Evolutionary conservation across 2,797 vertebrate genomes (phyloP).

Genomic region (Sebastes vulpes): DNA sequence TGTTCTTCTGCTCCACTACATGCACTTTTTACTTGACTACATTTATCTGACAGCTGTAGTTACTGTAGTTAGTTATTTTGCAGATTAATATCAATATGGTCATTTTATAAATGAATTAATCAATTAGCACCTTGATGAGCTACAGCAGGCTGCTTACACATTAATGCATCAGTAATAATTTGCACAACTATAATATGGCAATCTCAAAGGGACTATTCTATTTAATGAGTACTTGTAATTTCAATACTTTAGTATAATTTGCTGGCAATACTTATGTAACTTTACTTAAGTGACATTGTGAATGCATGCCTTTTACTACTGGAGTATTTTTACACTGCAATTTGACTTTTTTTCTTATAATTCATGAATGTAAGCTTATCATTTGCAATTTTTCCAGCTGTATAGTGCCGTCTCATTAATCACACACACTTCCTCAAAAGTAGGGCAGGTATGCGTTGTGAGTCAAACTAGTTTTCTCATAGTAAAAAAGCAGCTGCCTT

Average conservation of each 20-base stretch:
- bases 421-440: conserved; percentile 11
- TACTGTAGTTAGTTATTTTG: background rate
- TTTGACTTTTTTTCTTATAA: background rate
- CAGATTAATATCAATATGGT: background rate
- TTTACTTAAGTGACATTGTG: too few species aligned
- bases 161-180: background rate
- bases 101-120: too few species aligned
- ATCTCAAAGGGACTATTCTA: background rate
- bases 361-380: background rate
- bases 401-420: background rate
- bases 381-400: background rate
- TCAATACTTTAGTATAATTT: background rate
- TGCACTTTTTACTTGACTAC: background rate
- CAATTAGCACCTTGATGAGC: background rate
- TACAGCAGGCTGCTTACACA: background rate
- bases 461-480: conserved; percentile 19
- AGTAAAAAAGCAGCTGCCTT: background rate
- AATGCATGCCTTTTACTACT: background rate
- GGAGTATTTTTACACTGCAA: background rate
- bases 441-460: background rate
- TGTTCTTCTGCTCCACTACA: background rate
- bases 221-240: background rate
- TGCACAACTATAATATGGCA: background rate
- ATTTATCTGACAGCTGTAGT: background rate
- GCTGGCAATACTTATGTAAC: background rate